Conservation (phyloP, 2,113 vertebrate species). For the Tachysurus vachellii region DNA sequence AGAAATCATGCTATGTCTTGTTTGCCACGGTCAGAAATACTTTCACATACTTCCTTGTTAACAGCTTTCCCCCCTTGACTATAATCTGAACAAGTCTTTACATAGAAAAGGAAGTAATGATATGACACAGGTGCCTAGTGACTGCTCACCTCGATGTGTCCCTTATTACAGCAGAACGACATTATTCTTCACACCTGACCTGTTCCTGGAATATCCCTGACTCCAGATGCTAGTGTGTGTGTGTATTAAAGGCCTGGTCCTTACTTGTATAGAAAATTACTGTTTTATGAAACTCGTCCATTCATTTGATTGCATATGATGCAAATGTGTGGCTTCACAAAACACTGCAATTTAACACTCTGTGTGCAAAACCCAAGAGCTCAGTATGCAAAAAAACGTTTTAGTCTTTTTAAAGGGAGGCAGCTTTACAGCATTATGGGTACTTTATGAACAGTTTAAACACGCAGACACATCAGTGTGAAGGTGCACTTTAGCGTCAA, state of each 20-base stretch:
- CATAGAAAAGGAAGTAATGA: conserved; percentile 21
- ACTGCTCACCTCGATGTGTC: not conserved
- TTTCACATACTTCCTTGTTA: not conserved
- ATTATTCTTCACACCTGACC: conserved; percentile 19
- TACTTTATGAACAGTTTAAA: not conserved
- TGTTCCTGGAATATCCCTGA: conserved; percentile 6
- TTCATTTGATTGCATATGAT: not conserved
- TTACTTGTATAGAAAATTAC: not conserved
- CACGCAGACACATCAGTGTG: too few species aligned
- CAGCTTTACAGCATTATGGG: not conserved
- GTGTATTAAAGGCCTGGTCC: not conserved
- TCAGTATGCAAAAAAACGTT: not conserved
- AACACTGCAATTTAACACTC: not conserved
- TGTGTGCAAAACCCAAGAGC: too few species aligned
- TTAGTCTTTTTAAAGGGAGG: not conserved
- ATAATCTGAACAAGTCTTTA: conserved; percentile 20
- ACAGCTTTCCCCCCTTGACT: not conserved
- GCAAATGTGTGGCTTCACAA: not conserved
- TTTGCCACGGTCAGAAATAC: not conserved
- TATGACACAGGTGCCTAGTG: not conserved
- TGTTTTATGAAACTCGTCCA: too few species aligned
- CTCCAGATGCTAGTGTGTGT: not conserved
- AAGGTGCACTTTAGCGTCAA: not conserved
- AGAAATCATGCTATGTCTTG: not conserved
- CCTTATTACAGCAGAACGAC: not conserved